These are phyloP conservation scores for Teinopalpus imperialis DNA, from an alignment of 2,888 invertebrate species.

Conservation along the genomic window DNA sequence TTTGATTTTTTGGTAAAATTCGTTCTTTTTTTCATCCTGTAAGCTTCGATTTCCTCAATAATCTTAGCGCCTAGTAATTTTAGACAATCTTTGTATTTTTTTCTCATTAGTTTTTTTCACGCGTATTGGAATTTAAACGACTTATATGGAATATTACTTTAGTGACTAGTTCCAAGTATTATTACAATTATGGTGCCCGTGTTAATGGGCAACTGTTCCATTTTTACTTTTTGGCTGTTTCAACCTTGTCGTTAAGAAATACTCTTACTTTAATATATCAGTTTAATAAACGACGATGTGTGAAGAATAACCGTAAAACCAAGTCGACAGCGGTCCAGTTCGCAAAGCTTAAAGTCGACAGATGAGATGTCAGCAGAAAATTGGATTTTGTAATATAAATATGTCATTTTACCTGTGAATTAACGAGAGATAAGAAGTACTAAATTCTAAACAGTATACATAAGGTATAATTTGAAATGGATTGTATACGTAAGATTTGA, in stretches of 20 bases:
- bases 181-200: too few relatives aligned
- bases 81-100: too few relatives aligned
- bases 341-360: constrained; percentile 78
- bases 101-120: too few relatives aligned
- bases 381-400: constrained; percentile 82
- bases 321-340: constrained; percentile 68
- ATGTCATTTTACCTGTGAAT: constrained; percentile 73
- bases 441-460: constrained; percentile 30
- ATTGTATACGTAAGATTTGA: constrained; percentile 36
- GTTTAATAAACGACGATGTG: constrained; percentile 49
- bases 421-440: constrained; percentile 39
- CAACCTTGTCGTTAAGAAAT: constrained; percentile 10
- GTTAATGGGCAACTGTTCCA: too few relatives aligned
- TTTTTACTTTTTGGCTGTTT: neutral
- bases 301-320: constrained; percentile 72
- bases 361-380: constrained; percentile 81
- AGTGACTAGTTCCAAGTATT: too few relatives aligned
- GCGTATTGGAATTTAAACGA: too few relatives aligned
- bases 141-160: too few relatives aligned
- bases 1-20: too few relatives aligned
- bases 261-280: constrained; percentile 30
- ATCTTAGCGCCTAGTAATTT: too few relatives aligned
- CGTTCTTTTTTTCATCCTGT: too few relatives aligned
- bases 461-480: constrained; percentile 39
- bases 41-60: too few relatives aligned